These are phyloP conservation scores for Agrochola lychnidis DNA, from an alignment of 2,888 invertebrate genomes.

Conservation along the genomic window DNA sequence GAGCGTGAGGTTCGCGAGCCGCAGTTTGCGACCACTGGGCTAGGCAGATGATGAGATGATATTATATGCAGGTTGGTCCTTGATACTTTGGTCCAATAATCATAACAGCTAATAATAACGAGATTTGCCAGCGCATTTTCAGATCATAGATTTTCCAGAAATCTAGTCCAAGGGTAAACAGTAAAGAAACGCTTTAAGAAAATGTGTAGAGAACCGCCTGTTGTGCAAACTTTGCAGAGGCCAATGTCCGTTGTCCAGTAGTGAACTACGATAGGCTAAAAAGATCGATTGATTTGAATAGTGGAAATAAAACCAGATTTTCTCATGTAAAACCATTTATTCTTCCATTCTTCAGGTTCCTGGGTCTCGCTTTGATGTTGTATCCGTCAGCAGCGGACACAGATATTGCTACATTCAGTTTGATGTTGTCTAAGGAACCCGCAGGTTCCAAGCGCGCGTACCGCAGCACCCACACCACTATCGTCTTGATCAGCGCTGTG, in stretches of 20 bases:
- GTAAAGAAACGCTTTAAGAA: too few species aligned
- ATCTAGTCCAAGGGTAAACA: too few species aligned
- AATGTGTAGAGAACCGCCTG: neutral
- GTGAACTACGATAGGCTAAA: neutral
- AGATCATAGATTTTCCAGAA: too few species aligned
- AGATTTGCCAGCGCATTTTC: too few species aligned
- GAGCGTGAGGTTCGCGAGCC: too few species aligned
- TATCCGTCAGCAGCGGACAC: conserved; percentile 80
- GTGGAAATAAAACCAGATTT: conserved; percentile 10
- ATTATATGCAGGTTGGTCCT: too few species aligned
- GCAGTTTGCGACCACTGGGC: too few species aligned
- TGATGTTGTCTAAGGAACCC: conserved; percentile 75
- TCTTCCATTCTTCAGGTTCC: conserved; percentile 43
- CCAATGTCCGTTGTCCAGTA: neutral
- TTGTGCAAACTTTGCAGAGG: neutral
- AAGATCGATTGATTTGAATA: neutral
- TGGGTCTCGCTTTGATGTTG: conserved; percentile 72
- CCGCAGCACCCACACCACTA: conserved; percentile 76
- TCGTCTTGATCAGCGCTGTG: conserved; percentile 79
- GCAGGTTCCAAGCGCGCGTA: conserved; percentile 73
- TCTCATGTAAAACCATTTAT: conserved; percentile 37
- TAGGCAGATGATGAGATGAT: too few species aligned
- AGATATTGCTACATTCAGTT: conserved; percentile 80
- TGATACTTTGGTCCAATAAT: too few species aligned
- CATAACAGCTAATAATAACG: too few species aligned